These are phyloP conservation scores for Eristalis tenax DNA, from an alignment of 2,888 invertebrate genomes.

Conservation along the genomic window DNA sequence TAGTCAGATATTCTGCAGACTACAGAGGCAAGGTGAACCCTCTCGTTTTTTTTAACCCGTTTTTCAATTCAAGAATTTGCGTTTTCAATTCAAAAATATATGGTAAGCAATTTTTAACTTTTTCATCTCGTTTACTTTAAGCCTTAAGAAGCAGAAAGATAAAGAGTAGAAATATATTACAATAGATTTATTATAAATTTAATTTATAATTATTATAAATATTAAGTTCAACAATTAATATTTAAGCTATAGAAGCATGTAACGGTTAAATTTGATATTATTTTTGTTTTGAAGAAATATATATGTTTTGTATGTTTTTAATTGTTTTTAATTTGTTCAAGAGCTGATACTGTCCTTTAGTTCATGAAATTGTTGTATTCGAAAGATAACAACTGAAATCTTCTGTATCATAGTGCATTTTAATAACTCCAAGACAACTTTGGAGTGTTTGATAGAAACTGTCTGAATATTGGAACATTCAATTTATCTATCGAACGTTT, in stretches of 20 bases:
- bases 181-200: conserved; percentile 12
- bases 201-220: no score
- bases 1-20: no score
- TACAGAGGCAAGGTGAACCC: no score
- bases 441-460: no score
- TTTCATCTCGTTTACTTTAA: not conserved
- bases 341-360: not conserved
- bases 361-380: not conserved
- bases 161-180: conserved; percentile 50
- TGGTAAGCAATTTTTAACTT: not conserved
- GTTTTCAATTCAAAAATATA: no score
- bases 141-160: conserved; percentile 36
- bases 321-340: not conserved
- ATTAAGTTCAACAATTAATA: no score
- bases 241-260: no score
- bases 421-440: no score
- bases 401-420: not conserved
- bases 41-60: no score
- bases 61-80: no score
- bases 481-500: no score
- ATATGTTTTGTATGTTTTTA: not conserved
- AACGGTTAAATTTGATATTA: not conserved
- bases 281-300: not conserved
- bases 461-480: not conserved
- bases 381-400: no score